These are phyloP conservation scores for Microctonus hyperodae DNA, from an alignment of 2,888 invertebrate species.

Conservation along the genomic window DNA sequence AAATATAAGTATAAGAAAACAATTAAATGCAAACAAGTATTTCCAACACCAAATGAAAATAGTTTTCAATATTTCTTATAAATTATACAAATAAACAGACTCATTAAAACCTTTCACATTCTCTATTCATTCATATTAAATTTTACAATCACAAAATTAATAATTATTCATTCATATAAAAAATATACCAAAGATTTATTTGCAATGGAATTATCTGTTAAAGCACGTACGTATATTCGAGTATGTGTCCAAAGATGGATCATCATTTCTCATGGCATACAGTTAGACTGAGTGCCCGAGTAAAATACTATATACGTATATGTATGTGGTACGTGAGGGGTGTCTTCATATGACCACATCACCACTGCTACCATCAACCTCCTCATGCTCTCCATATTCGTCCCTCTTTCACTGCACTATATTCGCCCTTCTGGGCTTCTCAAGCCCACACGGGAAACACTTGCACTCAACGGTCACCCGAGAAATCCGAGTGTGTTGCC, in stretches of 20 bases:
- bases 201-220: background rate
- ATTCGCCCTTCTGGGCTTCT: background rate
- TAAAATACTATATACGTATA: background rate
- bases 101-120: too few relatives aligned
- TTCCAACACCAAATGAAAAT: background rate
- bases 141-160: too few relatives aligned
- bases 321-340: background rate
- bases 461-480: conserved; percentile 28
- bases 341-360: conserved; percentile 3
- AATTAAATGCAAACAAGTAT: conserved; percentile 1
- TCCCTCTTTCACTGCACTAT: background rate
- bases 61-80: too few relatives aligned
- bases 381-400: background rate
- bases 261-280: background rate
- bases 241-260: background rate
- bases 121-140: too few relatives aligned
- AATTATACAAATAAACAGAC: background rate
- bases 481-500: conserved; percentile 26
- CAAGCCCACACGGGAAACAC: conserved; percentile 6
- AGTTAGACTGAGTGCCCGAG: background rate
- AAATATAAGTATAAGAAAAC: background rate
- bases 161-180: too few relatives aligned
- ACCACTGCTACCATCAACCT: background rate
- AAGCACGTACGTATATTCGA: background rate
- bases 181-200: background rate